Conservation (phyloP, 2,113 vertebrate species). For the Channa argus region DNA sequence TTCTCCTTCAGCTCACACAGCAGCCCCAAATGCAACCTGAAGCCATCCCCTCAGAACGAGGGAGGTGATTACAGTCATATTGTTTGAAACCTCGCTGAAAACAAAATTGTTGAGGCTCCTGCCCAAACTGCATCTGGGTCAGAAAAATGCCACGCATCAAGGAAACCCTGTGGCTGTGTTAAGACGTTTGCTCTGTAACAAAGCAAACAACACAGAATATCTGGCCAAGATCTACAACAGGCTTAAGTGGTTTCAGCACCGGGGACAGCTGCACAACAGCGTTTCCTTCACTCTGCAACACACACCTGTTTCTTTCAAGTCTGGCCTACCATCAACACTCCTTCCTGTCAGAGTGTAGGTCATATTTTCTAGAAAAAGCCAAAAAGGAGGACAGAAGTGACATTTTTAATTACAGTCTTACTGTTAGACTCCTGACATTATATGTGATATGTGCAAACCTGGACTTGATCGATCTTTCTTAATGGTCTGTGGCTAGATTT, state of each 20-base stretch:
- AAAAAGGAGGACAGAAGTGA: neutral
- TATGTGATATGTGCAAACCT: neutral
- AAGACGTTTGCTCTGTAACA: neutral
- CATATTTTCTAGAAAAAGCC: slow-evolving; percentile 14
- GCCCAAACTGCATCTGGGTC: neutral
- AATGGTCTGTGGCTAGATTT: neutral
- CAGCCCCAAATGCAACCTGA: neutral
- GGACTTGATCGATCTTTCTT: slow-evolving; percentile 10
- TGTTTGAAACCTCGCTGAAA: neutral
- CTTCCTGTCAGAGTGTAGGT: slow-evolving; percentile 13
- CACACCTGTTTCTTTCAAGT: slow-evolving; percentile 15
- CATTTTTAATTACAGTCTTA: neutral
- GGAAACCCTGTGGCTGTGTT: neutral
- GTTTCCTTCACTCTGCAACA: slow-evolving; percentile 10
- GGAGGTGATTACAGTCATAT: slow-evolving; percentile 4
- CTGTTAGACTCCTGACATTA: slow-evolving; percentile 8
- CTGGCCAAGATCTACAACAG: neutral
- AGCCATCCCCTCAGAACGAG: neutral
- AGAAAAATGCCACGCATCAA: slow-evolving; percentile 1
- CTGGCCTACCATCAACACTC: slow-evolving; percentile 29
- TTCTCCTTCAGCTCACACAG: slow-evolving; percentile 5
- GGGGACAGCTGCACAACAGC: neutral
- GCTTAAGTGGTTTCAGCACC: slow-evolving; percentile 29
- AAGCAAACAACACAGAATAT: slow-evolving; percentile 10
- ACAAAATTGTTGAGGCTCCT: neutral